Conservation (phyloP, 2,888 invertebrate species). For the Sceliomorpha sp. region DNA sequence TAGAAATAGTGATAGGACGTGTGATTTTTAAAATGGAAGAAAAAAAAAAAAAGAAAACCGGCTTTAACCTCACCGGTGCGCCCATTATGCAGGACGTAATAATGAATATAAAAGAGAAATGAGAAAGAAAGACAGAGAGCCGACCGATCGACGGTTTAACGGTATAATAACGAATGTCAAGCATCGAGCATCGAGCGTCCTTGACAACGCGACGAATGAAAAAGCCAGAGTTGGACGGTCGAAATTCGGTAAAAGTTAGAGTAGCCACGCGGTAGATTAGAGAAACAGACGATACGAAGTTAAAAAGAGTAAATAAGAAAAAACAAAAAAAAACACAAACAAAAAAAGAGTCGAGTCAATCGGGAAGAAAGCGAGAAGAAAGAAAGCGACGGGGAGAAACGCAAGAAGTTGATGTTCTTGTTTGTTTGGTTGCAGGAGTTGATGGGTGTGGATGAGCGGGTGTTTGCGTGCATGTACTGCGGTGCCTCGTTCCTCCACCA, state of each 20-base stretch:
- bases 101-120: conserved; percentile 25
- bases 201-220: too few species aligned
- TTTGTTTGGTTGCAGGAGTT: conserved; percentile 95
- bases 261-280: not conserved
- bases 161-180: not conserved
- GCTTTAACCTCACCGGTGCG: conserved; percentile 41
- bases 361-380: conserved; percentile 9
- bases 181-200: too few species aligned
- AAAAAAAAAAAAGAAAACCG: too few species aligned
- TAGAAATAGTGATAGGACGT: conserved; percentile 40
- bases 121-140: conserved; percentile 35
- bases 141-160: conserved; percentile 27
- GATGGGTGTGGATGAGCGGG: conserved; percentile 87
- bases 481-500: conserved; percentile 93
- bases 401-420: conserved; percentile 95
- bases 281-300: not conserved
- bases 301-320: conserved; percentile 2
- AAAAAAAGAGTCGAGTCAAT: conserved; percentile 3
- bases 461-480: conserved; percentile 94
- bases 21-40: conserved; percentile 26
- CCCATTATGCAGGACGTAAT: conserved; percentile 45
- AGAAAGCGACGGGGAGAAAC: conserved; percentile 29
- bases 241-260: not conserved
- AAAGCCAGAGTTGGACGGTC: not conserved
- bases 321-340: conserved; percentile 11